Percentiles rank a stretch among this genome's conserved stretches.
These are phyloP conservation scores for Ennomos erosarius DNA, from an alignment of 2,888 invertebrate genomes.

Conservation along the genomic window DNA sequence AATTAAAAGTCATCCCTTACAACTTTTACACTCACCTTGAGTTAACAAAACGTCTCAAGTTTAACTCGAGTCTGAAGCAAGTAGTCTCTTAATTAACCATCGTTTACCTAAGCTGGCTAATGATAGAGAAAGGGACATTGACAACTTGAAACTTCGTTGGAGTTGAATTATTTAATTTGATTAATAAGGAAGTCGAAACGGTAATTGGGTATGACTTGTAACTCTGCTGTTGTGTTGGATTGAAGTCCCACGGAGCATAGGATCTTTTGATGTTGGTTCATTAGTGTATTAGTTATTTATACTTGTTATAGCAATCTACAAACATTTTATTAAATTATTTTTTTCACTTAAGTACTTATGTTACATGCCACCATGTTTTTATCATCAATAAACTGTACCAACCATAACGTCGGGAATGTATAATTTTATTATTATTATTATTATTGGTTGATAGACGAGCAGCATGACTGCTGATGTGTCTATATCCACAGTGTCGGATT, in stretches of 20 bases:
- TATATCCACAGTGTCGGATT: too few species aligned
- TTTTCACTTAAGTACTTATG: too few species aligned
- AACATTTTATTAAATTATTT: too few species aligned
- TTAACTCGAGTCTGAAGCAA: conserved; percentile 42
- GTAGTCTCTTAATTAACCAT: conserved; percentile 50
- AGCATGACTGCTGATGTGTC: too few species aligned
- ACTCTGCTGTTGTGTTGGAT: conserved; percentile 6
- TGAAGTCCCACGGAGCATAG: conserved; percentile 7
- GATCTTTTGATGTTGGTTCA: conserved; percentile 9
- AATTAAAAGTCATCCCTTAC: conserved; percentile 18
- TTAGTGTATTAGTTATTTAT: neutral
- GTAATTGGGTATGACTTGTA: conserved; percentile 19
- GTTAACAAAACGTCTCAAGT: conserved; percentile 41
- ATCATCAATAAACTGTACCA: too few species aligned
- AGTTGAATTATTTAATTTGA: conserved; percentile 42
- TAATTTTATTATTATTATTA: too few species aligned
- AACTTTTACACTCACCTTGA: conserved; percentile 31
- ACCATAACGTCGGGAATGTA: too few species aligned
- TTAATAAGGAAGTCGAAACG: conserved; percentile 37
- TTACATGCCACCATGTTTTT: too few species aligned
- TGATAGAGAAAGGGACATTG: conserved; percentile 46
- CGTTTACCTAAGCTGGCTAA: conserved; percentile 49
- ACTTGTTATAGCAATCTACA: too few species aligned
- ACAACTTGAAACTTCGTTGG: conserved; percentile 42
- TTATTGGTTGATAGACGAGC: too few species aligned